Conservation (phyloP, 1,140 invertebrate genomes). For the Drosophila busckii region DNA sequence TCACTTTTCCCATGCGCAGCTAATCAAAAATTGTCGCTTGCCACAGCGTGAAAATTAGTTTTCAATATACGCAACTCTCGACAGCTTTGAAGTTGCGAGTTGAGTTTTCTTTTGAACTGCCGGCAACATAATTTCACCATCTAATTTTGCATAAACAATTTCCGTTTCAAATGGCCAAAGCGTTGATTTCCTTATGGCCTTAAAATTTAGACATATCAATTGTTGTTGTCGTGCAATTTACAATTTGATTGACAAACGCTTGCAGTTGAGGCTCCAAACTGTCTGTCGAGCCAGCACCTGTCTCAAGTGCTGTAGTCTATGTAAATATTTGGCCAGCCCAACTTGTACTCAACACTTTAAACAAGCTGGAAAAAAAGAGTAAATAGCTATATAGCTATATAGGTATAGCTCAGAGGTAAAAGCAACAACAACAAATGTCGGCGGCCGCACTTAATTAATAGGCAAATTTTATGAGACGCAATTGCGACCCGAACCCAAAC, state of each 20-base stretch:
- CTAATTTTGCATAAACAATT: conserved; percentile 20
- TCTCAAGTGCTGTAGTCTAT: conserved; percentile 23
- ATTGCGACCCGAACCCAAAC: conserved; percentile 15
- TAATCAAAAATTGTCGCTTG: conserved; percentile 58
- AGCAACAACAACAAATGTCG: neutral
- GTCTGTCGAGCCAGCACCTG: conserved; percentile 40
- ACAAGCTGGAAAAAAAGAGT: neutral
- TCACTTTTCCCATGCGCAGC: conserved; percentile 31
- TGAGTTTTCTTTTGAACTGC: conserved; percentile 52
- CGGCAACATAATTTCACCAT: conserved; percentile 8
- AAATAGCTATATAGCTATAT: too few species aligned
- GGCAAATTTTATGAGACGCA: conserved; percentile 28
- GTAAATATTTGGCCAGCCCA: conserved; percentile 50
- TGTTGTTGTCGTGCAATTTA: conserved; percentile 11
- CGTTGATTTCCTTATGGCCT: conserved; percentile 14
- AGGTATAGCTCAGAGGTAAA: neutral
- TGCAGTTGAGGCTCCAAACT: conserved; percentile 29
- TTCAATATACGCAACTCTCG: conserved; percentile 29
- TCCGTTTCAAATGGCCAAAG: neutral
- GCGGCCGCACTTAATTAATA: conserved; percentile 43
- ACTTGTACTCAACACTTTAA: conserved; percentile 23
- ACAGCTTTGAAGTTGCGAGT: conserved; percentile 61
- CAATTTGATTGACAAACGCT: conserved; percentile 35
- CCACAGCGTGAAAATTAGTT: conserved; percentile 44
- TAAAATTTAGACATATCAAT: conserved; percentile 24